Percentiles rank a stretch among this genome's conserved stretches.
These are phyloP conservation scores for Indicator indicator DNA, from an alignment of 2,113 vertebrate species.

Conservation along the genomic window DNA sequence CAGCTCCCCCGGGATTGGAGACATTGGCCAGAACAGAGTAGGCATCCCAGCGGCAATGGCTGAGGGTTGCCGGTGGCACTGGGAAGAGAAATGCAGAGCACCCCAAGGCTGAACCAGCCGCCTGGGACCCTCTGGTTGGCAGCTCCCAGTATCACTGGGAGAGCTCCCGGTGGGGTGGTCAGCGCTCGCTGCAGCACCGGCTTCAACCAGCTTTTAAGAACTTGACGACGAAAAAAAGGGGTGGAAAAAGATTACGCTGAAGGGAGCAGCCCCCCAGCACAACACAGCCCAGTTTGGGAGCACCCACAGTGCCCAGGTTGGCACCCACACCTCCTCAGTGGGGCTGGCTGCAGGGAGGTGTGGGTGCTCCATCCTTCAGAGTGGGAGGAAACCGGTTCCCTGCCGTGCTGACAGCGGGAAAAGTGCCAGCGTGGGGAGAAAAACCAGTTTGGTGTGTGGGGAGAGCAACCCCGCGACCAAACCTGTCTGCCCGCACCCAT, in stretches of 20 bases:
- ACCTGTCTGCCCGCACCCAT: neutral
- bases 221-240: rapidly evolving
- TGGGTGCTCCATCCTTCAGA: neutral
- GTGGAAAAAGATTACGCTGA: rapidly evolving
- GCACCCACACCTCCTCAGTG: neutral
- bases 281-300: neutral
- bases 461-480: neutral
- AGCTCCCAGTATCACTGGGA: neutral
- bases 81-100: neutral
- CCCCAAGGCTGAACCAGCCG: neutral
- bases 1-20: neutral
- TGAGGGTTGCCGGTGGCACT: neutral
- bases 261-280: neutral
- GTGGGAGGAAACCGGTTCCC: conserved; percentile 11
- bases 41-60: neutral
- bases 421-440: neutral
- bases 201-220: neutral
- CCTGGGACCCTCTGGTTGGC: rapidly evolving
- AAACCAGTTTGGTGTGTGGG: conserved; percentile 48
- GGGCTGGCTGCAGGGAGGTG: neutral
- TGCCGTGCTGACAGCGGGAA: neutral
- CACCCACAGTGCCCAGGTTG: rapidly evolving
- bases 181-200: rapidly evolving
- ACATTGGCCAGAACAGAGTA: neutral
- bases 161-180: neutral